Base-by-base conservation (phyloP, 1,140 invertebrate species). In the Sarcophaga peregrina region DNA sequence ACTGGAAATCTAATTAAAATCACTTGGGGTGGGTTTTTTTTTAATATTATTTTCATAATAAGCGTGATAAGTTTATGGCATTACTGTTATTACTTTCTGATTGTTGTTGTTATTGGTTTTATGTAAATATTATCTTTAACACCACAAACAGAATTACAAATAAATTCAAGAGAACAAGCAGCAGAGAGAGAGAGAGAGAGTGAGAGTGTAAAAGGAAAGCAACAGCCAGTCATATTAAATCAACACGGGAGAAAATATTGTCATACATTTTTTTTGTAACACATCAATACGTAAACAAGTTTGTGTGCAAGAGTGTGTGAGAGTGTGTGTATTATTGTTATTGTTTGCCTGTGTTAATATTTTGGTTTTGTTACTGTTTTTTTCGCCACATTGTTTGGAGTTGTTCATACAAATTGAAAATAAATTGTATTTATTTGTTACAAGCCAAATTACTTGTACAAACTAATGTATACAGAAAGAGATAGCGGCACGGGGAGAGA, bases 121-220 rank as follows among this genome's bases (percentile, higher is more conserved):
- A 76, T 76, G 45, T 47, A 76, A 76, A 76, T 76, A 48, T 76
- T 76, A 17, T 76, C 74, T 76, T 76, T 76, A 76, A 75, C 46
- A 75, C 46, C 74, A 46, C 46, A 76, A 76, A 76, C 15, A 76
- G n/a, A 47, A 37, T 37, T 2, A 37, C 25, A 37, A 37, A 37
- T 37, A 37, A 37, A 37, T 4, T 37, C 25, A 37, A 37, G 25
- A 37, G 25, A 37, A 46, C 73, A 75, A 15, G n/a, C 54, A 58
- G n/a, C 11, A 13, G 54, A 58, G 54, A 48, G 74, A 17, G 25
- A 37, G 25, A 37, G 25, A 37, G 25, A 37, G 25, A 37, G 4
- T 2, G 4, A 2, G 25, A 4, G 1, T 2, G 25, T 37, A 4
- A 37, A 37, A 37, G 25, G 25, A 37, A 37, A 37, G 4, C 25